Evolutionary conservation across 53 echinoderm and acorn worm genomes (phyloP).

Genomic region (Holothuria leucospilota): DNA sequence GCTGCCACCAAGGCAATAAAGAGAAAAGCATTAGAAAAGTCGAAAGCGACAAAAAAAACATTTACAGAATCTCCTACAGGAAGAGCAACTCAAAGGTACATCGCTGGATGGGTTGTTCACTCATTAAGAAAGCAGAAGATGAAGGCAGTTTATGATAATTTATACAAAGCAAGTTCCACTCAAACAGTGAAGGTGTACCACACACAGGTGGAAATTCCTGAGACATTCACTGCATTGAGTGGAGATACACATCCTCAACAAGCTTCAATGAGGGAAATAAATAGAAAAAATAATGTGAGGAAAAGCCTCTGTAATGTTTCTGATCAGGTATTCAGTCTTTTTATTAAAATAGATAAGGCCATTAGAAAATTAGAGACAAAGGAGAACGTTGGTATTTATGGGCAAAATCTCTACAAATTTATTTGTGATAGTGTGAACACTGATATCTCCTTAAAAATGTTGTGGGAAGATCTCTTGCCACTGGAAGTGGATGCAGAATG

Average conservation of each 20-base stretch:
- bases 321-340: neutral
- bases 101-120: neutral
- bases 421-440: neutral
- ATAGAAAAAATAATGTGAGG: neutral
- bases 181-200: neutral
- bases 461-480: neutral
- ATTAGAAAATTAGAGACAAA: constrained; percentile 2
- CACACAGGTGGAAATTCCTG: neutral
- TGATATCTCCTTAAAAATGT: neutral
- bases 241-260: too few species aligned
- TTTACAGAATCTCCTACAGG: neutral
- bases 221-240: too few species aligned
- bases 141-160: neutral
- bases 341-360: neutral
- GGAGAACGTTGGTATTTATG: neutral
- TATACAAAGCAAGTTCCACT: neutral
- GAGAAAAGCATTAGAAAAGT: neutral
- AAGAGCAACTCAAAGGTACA: neutral
- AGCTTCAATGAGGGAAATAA: neutral
- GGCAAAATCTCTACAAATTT: neutral
- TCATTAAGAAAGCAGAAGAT: neutral
- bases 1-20: neutral
- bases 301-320: constrained; percentile 13
- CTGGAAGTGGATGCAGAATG: neutral
- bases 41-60: neutral